Evolutionary conservation across 2,888 invertebrate genomes (phyloP).

Genomic region (Eupelmus urozonus): DNA sequence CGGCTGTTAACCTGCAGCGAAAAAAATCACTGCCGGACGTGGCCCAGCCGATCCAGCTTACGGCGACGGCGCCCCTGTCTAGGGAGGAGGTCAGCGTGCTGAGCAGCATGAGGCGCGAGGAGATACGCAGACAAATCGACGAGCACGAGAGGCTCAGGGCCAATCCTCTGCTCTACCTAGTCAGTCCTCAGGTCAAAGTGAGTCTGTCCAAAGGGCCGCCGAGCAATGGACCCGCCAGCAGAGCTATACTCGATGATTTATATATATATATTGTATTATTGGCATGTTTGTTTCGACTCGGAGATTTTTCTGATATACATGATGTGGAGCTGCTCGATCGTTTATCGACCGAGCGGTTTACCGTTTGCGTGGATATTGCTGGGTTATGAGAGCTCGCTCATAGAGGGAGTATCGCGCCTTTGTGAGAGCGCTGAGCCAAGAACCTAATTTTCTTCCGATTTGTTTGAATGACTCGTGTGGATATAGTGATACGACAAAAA

Average conservation of each 20-base stretch:
- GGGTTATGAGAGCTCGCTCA: too few species aligned
- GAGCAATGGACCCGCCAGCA: too few species aligned
- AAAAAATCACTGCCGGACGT: constrained; percentile 99
- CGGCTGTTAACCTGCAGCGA: constrained; percentile 87
- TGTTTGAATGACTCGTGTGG: too few species aligned
- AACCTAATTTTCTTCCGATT: too few species aligned
- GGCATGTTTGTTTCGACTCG: background rate
- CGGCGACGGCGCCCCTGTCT: constrained; percentile 90
- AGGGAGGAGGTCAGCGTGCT: constrained; percentile 96
- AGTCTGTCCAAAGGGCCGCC: constrained; percentile 69
- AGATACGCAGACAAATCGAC: constrained; percentile 93
- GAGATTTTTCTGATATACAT: too few species aligned
- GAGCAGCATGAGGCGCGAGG: constrained; percentile 95
- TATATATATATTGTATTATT: too few species aligned
- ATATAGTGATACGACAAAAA: too few species aligned
- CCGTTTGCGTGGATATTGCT: constrained; percentile 11
- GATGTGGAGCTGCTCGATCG: too few species aligned
- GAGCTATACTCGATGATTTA: too few species aligned
- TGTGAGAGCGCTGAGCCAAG: too few species aligned
- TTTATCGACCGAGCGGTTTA: too few species aligned
- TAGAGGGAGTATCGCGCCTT: too few species aligned
- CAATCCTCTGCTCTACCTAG: constrained; percentile 95
- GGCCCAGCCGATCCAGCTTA: constrained; percentile 85
- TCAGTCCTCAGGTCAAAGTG: constrained; percentile 98
- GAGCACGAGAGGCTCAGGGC: constrained; percentile 94